Conservation (phyloP, 2,797 vertebrate genomes). For the Pseudochirops corinnae region DNA sequence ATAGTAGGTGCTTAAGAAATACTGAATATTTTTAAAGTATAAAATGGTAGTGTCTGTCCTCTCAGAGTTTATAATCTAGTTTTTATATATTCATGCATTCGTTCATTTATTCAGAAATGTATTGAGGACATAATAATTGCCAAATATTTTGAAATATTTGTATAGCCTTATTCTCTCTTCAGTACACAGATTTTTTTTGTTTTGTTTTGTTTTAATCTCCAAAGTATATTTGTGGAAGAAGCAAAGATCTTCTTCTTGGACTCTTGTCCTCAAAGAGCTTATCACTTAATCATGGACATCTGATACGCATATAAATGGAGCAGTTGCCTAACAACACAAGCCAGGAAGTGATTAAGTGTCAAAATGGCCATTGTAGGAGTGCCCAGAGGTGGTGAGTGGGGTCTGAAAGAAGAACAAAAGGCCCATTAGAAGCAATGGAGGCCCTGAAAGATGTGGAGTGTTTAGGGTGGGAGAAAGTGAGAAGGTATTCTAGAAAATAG, state of each 20-base stretch:
- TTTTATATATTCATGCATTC: neutral
- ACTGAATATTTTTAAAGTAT: neutral
- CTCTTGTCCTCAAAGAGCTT: neutral
- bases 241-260: neutral
- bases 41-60: neutral
- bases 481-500: neutral
- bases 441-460: neutral
- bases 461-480: neutral
- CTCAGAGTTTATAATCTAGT: neutral
- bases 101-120: neutral
- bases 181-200: neutral
- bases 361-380: neutral
- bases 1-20: neutral
- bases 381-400: neutral
- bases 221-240: slow-evolving; percentile 29
- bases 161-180: slow-evolving; percentile 8
- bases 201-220: neutral
- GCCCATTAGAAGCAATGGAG: neutral
- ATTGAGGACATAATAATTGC: neutral
- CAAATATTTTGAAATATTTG: slow-evolving; percentile 43
- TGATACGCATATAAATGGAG: neutral
- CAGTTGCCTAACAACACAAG: neutral
- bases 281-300: neutral
- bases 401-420: neutral
- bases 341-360: neutral